phyloP scores from a whole-genome alignment of 2,888 invertebrate species.

The Drosophila nr. medialis region DNA sequence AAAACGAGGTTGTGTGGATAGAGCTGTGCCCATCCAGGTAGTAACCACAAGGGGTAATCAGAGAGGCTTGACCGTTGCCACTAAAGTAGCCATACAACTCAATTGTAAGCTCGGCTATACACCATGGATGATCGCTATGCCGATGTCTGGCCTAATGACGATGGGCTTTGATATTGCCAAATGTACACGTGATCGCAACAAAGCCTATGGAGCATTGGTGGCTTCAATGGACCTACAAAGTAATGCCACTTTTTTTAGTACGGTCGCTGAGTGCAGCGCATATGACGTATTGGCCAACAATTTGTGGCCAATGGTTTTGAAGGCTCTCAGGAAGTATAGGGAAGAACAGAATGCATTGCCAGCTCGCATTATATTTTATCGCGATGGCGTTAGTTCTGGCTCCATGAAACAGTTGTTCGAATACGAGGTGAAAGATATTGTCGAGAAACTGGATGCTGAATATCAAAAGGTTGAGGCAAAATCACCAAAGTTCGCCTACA shows the following conservation, averaged over 20 bases:
- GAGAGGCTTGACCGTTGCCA: slow-evolving; percentile 90
- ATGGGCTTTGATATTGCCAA: slow-evolving; percentile 96
- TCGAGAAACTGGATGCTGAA: slow-evolving; percentile 86
- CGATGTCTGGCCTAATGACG: slow-evolving; percentile 90
- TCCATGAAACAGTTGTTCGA: slow-evolving; percentile 91
- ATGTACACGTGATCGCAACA: slow-evolving; percentile 89
- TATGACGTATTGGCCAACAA: slow-evolving; percentile 91
- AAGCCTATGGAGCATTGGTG: slow-evolving; percentile 91
- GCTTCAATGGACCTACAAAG: slow-evolving; percentile 88
- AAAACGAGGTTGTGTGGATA: slow-evolving; percentile 91
- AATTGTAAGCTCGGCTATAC: slow-evolving; percentile 97
- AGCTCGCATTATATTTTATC: slow-evolving; percentile 91
- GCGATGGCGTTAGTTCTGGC: slow-evolving; percentile 98
- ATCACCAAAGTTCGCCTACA: slow-evolving; percentile 88
- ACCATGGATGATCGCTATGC: slow-evolving; percentile 92
- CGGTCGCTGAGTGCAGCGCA: slow-evolving; percentile 89
- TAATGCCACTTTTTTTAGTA: slow-evolving; percentile 90
- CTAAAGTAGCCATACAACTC: slow-evolving; percentile 96
- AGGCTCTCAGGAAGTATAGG: slow-evolving; percentile 82
- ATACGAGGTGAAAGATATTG: slow-evolving; percentile 90
- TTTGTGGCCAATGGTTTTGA: slow-evolving; percentile 88
- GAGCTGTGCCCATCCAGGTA: slow-evolving; percentile 89
- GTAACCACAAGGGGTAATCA: slow-evolving; percentile 69
- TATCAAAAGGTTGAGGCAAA: slow-evolving; percentile 85
- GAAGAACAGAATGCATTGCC: slow-evolving; percentile 86